Evolutionary conservation across 2,113 vertebrate species (phyloP), one percentile per base, ranked within the genome.

Genomic region (Phalacrocorax carbo): DNA sequence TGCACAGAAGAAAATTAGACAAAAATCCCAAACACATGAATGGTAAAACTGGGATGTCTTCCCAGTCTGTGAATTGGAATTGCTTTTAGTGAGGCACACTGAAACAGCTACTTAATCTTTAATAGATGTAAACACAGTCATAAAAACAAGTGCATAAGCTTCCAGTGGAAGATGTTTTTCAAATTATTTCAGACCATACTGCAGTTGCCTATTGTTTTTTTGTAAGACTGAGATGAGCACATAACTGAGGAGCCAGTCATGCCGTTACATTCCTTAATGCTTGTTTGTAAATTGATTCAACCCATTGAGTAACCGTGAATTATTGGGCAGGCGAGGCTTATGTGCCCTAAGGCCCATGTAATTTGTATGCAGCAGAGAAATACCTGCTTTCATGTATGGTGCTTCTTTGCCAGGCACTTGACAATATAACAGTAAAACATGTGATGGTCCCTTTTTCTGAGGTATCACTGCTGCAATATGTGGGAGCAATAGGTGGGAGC

Each of bases 221-320:
- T 65, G 19, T 60, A 55, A 89, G 32, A 55, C 65, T 32, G 36
- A 38, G 51, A 51, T 78, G 64, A 82, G 29, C 46, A 16, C 72
- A 70, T 60, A 82, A 46, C 85, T 92, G 82, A 93, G 73, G 70
- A 82, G 61, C 66, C 86, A 69, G 48, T 79, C 36, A 30, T 72
- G 26, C 84, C 71, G 57, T 94, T 79, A 51, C 13, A 57, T 84
- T 89, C 69, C 82, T 78, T 72, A 87, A 27, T 79, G 48, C 65
- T 87, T 78, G 73, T 76, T 77, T 86, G 54, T 44, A 62, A 90
- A 94, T 83, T 27, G 80, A 73, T 88, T 94, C 52, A 92, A 70
- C 42, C 27, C 85, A 12, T 2, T 51, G 60, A 89, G 51, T 91
- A 87, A 51, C 52, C 0, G 9, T 73, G 90, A 88, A 88, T 87